Base-by-base conservation (phyloP, 2,888 invertebrate genomes). In the Byasa hedistus region DNA sequence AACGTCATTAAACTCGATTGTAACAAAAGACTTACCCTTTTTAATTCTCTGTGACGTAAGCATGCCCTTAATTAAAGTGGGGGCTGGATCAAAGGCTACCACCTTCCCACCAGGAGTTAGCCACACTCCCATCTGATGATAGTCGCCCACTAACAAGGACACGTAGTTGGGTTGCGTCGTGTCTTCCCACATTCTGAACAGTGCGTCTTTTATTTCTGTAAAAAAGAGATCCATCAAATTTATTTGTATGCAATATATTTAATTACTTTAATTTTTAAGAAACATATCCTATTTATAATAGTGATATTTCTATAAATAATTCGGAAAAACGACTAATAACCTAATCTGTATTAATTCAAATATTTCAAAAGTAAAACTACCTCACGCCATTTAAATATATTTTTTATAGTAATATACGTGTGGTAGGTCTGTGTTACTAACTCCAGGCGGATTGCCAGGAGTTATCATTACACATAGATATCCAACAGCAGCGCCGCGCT, bases 121-220 rank as follows among this genome's bases (percentile, higher is more conserved):
- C 91, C 91, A 91, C 51, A 91, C 78, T 0, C 91, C 91, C 23
- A 91, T 70, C 76, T 87, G 88, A 71, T 91, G 90, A 79, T 90
- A 91, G 72, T 91, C 91, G 0, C 91, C 89, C 23, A 84, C 78
- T 52, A 91, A 78, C 0, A 91, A 72, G 0, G 78, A 77, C 0
- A 84, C 72, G 0, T 78, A 74, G 0, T 78, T 76, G 0, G 88
- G 85, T 61, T 84, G 82, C 0, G 81, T 82, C 19, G 78, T 72
- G 62, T 90, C 90, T 64, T 83, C 75, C 90, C 91, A 91, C 77
- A 82, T 78, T 64, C 80, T 84, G 74, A 80, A 81, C 0, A 91
- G 81, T 0, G 81, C 82, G 54, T 90, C 90, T 52, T 90, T 91
- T 39, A 91, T 91, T 64, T 91, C 91, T 91, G 81, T 1, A 52